These are phyloP conservation scores for Iselma pallidipennis DNA, from an alignment of 2,888 invertebrate genomes.

Conservation along the genomic window DNA sequence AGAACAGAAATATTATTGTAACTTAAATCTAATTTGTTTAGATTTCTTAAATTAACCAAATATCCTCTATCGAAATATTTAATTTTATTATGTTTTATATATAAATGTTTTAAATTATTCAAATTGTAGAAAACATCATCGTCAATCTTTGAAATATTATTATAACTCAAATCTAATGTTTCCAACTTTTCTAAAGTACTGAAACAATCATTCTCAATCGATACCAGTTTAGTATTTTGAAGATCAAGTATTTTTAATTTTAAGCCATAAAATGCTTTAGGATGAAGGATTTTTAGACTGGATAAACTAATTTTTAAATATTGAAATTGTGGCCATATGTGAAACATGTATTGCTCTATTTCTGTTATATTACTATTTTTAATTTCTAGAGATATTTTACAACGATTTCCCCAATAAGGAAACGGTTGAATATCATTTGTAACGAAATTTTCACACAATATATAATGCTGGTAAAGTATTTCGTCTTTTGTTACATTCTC, in stretches of 20 bases:
- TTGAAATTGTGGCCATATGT: not conserved
- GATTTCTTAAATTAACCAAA: slow-evolving; percentile 1
- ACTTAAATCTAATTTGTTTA: not conserved
- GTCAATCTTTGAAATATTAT: not conserved
- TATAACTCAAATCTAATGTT: not conserved
- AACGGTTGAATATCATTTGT: not conserved
- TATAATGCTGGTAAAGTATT: not conserved
- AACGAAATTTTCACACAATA: not conserved
- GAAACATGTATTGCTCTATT: not conserved
- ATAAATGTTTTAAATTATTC: not conserved
- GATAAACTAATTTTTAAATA: not conserved
- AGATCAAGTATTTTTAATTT: not conserved
- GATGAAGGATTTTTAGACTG: not conserved
- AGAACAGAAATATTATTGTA: too few species aligned
- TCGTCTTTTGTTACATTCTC: too few species aligned
- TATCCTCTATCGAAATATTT: not conserved
- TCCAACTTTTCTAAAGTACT: not conserved
- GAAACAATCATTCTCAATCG: not conserved
- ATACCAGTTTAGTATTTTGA: not conserved
- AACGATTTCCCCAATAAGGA: too few species aligned
- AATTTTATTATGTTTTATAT: too few species aligned
- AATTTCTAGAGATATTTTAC: not conserved
- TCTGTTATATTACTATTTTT: not conserved
- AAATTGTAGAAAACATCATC: slow-evolving; percentile 10
- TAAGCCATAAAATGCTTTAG: not conserved